Conservation (phyloP, 1,140 invertebrate species). For the Sitobion miscanthi region DNA sequence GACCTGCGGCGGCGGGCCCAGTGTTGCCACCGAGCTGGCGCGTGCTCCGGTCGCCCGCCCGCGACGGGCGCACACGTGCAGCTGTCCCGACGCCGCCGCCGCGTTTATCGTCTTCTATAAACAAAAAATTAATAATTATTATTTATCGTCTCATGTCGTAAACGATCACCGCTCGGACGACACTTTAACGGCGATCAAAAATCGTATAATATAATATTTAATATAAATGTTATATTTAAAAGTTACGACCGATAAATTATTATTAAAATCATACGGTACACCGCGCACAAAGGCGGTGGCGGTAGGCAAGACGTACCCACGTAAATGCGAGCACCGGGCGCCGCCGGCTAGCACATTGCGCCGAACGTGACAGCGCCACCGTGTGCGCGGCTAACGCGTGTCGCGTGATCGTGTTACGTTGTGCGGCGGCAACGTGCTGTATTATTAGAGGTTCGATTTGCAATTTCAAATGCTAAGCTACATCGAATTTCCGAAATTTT, state of each 20-base stretch:
- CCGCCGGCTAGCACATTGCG: conserved; percentile 9
- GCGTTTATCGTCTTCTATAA: not conserved
- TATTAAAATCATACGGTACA: not conserved
- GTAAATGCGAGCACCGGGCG: not conserved
- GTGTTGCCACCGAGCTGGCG: conserved; percentile 43
- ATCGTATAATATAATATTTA: too few species aligned
- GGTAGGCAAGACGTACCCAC: not conserved
- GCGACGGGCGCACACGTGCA: not conserved
- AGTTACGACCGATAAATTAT: not conserved
- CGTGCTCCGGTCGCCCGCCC: not conserved
- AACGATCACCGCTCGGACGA: not conserved
- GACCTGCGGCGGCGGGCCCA: not conserved
- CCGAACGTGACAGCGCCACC: conserved; percentile 7
- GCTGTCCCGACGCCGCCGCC: not conserved
- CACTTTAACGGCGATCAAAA: not conserved
- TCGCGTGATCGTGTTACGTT: not conserved
- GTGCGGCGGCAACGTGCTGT: not conserved
- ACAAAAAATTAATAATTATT: not conserved
- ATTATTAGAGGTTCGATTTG: not conserved
- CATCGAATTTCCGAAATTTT: not conserved
- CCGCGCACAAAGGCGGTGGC: not conserved
- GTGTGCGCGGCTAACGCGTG: conserved; percentile 22
- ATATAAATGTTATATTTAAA: not conserved
- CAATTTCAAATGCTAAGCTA: not conserved
- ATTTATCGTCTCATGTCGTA: not conserved